Evolutionary conservation across 2,888 invertebrate genomes (phyloP), one percentile per base, ranked within the genome.

Genomic region (Sarcophaga subvicina): DNA sequence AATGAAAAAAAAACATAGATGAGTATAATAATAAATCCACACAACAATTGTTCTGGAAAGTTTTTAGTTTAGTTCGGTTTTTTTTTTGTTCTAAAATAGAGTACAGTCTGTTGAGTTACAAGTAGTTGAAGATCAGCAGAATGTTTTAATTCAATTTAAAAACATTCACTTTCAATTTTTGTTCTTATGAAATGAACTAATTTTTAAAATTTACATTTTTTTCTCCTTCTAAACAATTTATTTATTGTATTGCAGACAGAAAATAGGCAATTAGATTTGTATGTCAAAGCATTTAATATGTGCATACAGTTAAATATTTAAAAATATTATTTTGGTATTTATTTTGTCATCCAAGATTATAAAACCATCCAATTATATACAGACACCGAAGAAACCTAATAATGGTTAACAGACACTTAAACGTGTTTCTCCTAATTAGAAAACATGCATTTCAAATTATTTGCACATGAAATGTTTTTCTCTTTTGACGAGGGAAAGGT

Each of bases 41-140:
- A 17, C 8, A 63, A 37, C 78, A 83, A 69, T 73, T 79, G 83
- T 54, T 78, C 49, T 84, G 80, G 64, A 80, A 84, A 47, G 70
- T 71, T 83, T 54, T 54, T 54, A 54, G 54, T 54, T 54, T 14
- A 54, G 70, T 20, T 54, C 37, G 60, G 27, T 2, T 14, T 12
- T 60, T 6, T 54, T 10, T 76, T 76, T 59, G n/a, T 69, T 69
- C 27, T 27, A 17, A 70, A 25, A 37, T 69, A 45, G 20, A 69
- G 84, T 84, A 84, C 84, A 84, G 84, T 84, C 70, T 76, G 83
- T 67, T 72, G n/a, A 72, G 60, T 60, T 60, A 37, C 67, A 72
- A 83, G 78, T 67, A 83, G 83, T 78, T 67, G 20, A 82, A 69
- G n/a, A 37, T 64, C 62, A 69, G 75, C 45, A 64, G 8, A 49